Conservation (phyloP, 1,140 invertebrate genomes). For the Orius insidiosus region DNA sequence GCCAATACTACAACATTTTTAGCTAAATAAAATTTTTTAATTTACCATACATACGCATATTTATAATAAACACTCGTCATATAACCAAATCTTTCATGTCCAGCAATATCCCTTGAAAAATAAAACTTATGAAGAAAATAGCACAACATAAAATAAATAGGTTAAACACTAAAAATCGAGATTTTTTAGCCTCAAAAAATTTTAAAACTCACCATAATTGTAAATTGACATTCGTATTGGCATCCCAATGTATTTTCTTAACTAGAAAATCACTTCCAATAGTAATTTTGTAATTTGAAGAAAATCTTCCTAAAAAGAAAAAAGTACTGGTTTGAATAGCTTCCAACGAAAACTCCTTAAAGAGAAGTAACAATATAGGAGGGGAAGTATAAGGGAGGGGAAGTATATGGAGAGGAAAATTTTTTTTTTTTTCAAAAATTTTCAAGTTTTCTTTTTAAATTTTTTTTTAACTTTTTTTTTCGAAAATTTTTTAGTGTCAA, state of each 20-base stretch:
- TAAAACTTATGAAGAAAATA: conserved; percentile 13
- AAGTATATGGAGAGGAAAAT: too few relatives aligned
- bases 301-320: conserved; percentile 45
- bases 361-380: too few relatives aligned
- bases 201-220: conserved; percentile 38
- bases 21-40: conserved; percentile 15
- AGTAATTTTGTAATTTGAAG: conserved; percentile 50
- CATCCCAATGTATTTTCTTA: conserved; percentile 43
- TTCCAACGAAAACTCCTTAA: too few relatives aligned
- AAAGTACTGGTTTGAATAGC: too few relatives aligned
- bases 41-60: conserved; percentile 45
- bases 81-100: conserved; percentile 65
- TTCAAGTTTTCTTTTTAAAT: too few relatives aligned
- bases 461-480: too few relatives aligned
- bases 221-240: conserved; percentile 41
- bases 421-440: too few relatives aligned
- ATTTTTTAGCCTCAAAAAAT: conserved; percentile 3
- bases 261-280: conserved; percentile 55
- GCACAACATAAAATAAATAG: too few relatives aligned
- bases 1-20: conserved; percentile 37
- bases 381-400: too few relatives aligned
- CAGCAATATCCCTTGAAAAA: conserved; percentile 60
- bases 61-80: conserved; percentile 82
- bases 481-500: too few relatives aligned
- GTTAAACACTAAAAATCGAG: conserved; percentile 1